Base-by-base conservation (phyloP, 2,888 invertebrate genomes). In the Andrena praecox region DNA sequence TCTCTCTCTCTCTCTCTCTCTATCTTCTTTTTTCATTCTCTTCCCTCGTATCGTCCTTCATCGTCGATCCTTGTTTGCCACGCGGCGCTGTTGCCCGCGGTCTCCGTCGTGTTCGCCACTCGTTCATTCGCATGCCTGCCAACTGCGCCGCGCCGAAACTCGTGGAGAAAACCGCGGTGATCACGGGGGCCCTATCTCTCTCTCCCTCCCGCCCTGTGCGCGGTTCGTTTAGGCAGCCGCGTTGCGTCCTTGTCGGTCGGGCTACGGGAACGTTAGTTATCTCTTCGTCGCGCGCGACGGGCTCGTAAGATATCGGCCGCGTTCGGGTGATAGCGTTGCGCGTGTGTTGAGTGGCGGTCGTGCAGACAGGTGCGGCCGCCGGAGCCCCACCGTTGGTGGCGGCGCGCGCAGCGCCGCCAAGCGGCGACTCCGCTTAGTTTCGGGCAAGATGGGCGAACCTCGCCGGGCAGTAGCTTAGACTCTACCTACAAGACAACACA, bases 381-480 rank as follows among this genome's bases (percentile, higher is more conserved):
- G 89, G 89, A 90, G 90, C 91, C 91, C 91, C 90, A 77, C 68
- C 70, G 74, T 79, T 76, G 83, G 75, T 76, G 79, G 80, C 60
- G 80, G 66, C 64, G 79, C 63, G 64, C 63, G 62, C 80, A 85
- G 91, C 90, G 92, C 91, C 93, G 72, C 90, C 85, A 83, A 33
- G 73, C 90, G 93, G 89, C 88, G 82, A 82, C 76, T 90, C 82
- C 80, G 76, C 77, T 90, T 87, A 93, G 91, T 92, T 92, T 93
- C 91, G 89, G 90, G 86, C 93, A 93, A 93, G 92, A 93, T 93
- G 93, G 93, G 93, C 93, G 93, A 91, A 91, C 88, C 89, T 92
- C 91, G 92, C 93, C 93, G 93, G 93, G 92, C 93, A 93, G 93
- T 93, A 93, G 93, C 93, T 93, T 93, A 93, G 93, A 92, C 93